Conservation (phyloP, 2,888 invertebrate species). For the Camponotus fellah region DNA sequence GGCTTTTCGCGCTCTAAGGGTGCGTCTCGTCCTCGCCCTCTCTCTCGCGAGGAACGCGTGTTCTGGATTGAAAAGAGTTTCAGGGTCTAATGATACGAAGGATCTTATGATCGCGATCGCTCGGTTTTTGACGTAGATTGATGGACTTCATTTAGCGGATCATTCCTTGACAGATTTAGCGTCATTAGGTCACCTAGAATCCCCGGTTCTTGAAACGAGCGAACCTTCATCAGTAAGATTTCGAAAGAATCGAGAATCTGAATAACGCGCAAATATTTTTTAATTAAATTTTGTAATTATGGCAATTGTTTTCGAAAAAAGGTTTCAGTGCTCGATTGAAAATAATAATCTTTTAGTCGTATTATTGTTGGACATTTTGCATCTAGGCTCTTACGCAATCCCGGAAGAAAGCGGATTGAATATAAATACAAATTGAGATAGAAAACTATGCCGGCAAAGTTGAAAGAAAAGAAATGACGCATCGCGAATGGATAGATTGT, state of each 20-base stretch:
- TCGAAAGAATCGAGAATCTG: background rate
- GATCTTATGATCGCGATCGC: background rate
- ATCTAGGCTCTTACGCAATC: slow-evolving; percentile 27
- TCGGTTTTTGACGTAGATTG: background rate
- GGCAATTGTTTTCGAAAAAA: background rate
- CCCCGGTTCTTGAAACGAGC: background rate
- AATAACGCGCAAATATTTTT: background rate
- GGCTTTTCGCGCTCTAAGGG: slow-evolving; percentile 28
- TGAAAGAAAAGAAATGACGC: background rate
- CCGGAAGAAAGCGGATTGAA: slow-evolving; percentile 14
- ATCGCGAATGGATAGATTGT: background rate
- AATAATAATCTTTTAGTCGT: background rate
- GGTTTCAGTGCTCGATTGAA: background rate
- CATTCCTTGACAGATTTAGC: no score
- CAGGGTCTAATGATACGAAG: background rate
- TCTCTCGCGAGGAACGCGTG: slow-evolving; percentile 5
- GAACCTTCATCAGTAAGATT: no score
- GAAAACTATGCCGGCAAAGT: background rate
- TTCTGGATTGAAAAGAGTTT: background rate
- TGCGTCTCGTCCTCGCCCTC: slow-evolving; percentile 30
- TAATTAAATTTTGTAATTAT: background rate
- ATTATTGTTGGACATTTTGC: background rate
- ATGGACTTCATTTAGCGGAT: background rate
- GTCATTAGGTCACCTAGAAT: background rate
- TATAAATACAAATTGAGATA: background rate